Conservation (phyloP, 2,113 vertebrate species). For the Lipotes vexillifer region DNA sequence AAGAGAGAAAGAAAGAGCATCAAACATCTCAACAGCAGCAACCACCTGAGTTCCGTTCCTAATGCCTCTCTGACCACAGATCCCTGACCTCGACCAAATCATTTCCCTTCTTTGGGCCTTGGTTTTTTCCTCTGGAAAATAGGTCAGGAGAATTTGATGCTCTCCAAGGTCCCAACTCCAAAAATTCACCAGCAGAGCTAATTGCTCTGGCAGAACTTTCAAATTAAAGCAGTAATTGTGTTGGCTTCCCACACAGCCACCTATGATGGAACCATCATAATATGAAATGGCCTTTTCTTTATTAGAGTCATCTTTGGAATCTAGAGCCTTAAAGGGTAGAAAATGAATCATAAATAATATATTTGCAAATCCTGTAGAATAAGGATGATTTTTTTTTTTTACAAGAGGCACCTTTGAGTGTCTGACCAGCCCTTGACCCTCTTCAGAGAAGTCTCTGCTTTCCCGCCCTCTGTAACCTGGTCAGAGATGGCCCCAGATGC, state of each 20-base stretch:
- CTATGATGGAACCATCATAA: background rate
- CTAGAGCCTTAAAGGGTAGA: background rate
- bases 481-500: background rate
- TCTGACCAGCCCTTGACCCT: background rate
- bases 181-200: background rate
- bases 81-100: background rate
- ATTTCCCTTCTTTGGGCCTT: background rate
- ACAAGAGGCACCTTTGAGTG: background rate
- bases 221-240: constrained; percentile 35
- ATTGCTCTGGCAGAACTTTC: constrained; percentile 27
- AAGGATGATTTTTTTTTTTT: background rate
- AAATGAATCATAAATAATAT: background rate
- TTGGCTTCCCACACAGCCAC: background rate
- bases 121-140: constrained; percentile 14
- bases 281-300: constrained; percentile 16
- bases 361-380: background rate
- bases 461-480: background rate
- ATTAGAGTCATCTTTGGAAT: constrained; percentile 29
- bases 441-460: background rate
- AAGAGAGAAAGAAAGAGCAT: too few relatives aligned
- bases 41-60: background rate
- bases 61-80: background rate
- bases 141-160: background rate
- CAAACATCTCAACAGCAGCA: background rate
- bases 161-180: background rate